A percentile compares a stretch with the other conserved stretches of the same genome.
phyloP scores from a whole-genome alignment of 2,797 vertebrate species.

The Xiphorhynchus erythropygius region DNA sequence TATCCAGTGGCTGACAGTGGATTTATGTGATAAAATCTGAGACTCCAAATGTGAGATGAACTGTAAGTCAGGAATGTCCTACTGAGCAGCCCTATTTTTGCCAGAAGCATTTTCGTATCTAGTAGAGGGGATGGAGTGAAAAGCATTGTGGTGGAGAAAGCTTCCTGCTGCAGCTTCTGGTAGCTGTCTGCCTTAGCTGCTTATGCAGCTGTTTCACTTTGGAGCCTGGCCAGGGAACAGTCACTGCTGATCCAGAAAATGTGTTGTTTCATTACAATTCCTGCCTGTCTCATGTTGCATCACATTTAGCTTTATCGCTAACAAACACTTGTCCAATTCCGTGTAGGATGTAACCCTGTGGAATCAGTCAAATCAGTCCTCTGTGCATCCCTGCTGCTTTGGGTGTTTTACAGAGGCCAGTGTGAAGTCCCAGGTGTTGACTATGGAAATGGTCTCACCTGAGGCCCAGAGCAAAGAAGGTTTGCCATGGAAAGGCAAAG shows the following conservation, averaged over 20 bases:
- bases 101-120: conserved; percentile 2
- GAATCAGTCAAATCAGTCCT: not conserved
- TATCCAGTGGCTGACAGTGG: not conserved
- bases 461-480: not conserved
- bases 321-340: not conserved
- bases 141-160: not conserved
- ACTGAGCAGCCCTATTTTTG: not conserved
- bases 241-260: conserved; percentile 31
- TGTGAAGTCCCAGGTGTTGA: not conserved
- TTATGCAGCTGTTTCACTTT: conserved; percentile 63
- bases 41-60: not conserved
- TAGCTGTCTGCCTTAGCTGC: conserved; percentile 38
- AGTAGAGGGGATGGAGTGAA: not conserved
- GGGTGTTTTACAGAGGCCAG: accelerated
- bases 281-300: not conserved
- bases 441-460: accelerated
- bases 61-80: conserved; percentile 3
- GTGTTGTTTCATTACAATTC: conserved; percentile 8
- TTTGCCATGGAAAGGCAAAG: not conserved
- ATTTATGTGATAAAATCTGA: not conserved
- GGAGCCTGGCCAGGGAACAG: conserved; percentile 36
- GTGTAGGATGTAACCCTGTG: not conserved
- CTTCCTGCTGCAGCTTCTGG: conserved; percentile 33
- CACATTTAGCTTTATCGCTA: not conserved
- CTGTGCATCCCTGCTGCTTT: not conserved